Evolutionary conservation across 2,113 vertebrate genomes (phyloP), one percentile per base, ranked within the genome.

Genomic region (Ploceus nigricollis): DNA sequence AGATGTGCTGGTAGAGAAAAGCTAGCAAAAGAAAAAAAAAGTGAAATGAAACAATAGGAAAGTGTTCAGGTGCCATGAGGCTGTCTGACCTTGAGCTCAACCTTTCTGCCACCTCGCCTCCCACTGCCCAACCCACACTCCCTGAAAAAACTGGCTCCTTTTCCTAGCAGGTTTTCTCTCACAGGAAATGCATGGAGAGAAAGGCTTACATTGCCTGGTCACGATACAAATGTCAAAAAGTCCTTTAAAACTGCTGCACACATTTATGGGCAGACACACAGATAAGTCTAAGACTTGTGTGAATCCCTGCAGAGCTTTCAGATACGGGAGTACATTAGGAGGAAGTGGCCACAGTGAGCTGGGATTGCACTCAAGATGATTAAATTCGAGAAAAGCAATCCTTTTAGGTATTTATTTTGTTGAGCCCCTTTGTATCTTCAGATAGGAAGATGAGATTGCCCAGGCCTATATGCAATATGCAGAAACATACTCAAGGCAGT

Each of bases 201-300:
- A 79, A 18, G 33, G 63, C 6, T 54, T 23, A 10, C 2, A 0
- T 2, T 50, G 37, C 24, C 42, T 4, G 10, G 33, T 23, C 61
- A 8, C 2, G 4, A 19, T 6, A 39, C 27, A 39, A n/a, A 10
- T 13, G 13, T 37, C 9, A 13, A 72, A 82, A 40, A 1, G 13
- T 7, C 50, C 33, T n/a, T 57, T 30, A 20, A n/a, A 72, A 35
- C 24, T 33, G 33, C 35, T 68, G 64, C 58, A 84, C 60, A 47
- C 47, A 42, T 48, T 64, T 31, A n/a, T 2, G 1, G 56, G n/a
- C 45, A 60, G 48, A 37, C 35, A 51, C 31, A 30, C 22, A 80
- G 22, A 21, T 11, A 56, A 33, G 21, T 6, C 30, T 16, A 13
- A 80, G 37, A 19, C 16, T 18, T 7, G 23, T 13, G 25, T 17